Conservation (phyloP, 2,797 vertebrate species). For the Sebastes itinus region DNA sequence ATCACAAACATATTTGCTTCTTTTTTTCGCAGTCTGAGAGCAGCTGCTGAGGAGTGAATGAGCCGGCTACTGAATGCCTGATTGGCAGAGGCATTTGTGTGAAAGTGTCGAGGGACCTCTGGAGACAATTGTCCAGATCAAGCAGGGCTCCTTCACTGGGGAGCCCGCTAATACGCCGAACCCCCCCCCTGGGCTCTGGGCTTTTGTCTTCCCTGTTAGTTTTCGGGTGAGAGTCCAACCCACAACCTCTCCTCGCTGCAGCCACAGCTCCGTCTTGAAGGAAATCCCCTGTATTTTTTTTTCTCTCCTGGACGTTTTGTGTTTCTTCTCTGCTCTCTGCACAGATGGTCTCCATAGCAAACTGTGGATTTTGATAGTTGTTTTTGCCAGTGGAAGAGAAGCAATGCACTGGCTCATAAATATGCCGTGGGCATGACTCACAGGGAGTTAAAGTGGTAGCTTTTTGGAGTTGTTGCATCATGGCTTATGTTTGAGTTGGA, state of each 20-base stretch:
- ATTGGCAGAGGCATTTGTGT: conserved; percentile 79
- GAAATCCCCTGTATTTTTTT: conserved; percentile 60
- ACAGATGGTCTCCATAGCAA: conserved; percentile 73
- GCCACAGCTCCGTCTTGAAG: conserved; percentile 39
- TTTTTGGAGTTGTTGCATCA: conserved; percentile 41
- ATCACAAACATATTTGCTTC: conserved; percentile 61
- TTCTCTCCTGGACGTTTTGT: conserved; percentile 31
- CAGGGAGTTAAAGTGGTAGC: conserved; percentile 18
- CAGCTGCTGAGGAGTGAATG: conserved; percentile 77
- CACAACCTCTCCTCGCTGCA: conserved; percentile 31
- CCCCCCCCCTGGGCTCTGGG: neutral
- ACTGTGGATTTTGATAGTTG: conserved; percentile 42
- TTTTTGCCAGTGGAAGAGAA: conserved; percentile 58
- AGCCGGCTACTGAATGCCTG: conserved; percentile 67
- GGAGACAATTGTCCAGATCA: conserved; percentile 74
- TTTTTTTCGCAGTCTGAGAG: conserved; percentile 44
- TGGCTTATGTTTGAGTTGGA: conserved; percentile 48
- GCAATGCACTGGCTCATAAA: conserved; percentile 31
- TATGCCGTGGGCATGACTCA: conserved; percentile 41
- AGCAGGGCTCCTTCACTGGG: conserved; percentile 60
- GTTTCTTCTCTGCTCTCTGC: conserved; percentile 25
- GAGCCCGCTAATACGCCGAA: conserved; percentile 36
- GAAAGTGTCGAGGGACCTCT: conserved; percentile 68
- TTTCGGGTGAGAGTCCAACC: conserved; percentile 49
- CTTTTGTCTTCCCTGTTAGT: conserved; percentile 61